Conservation (phyloP, 2,888 invertebrate genomes). For the Ectropis crepuscularia region DNA sequence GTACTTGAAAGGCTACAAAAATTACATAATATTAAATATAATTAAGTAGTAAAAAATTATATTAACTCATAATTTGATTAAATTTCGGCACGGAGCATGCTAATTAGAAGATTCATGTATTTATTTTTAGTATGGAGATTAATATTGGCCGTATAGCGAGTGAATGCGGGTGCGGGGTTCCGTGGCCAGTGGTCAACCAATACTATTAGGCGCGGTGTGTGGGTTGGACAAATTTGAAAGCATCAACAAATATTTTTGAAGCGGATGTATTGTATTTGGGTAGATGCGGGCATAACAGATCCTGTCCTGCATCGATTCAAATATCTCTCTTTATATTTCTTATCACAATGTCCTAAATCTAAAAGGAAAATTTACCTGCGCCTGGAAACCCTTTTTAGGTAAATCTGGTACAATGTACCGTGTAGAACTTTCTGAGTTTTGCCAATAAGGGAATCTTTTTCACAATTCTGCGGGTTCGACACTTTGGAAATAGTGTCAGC, state of each 20-base stretch:
- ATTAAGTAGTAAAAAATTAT: too few species aligned
- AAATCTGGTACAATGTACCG: constrained; percentile 41
- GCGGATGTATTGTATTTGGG: constrained; percentile 50
- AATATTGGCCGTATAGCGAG: background rate
- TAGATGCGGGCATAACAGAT: constrained; percentile 44
- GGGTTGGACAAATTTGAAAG: constrained; percentile 46
- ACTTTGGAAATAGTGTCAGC: constrained; percentile 15
- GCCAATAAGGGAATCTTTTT: constrained; percentile 33
- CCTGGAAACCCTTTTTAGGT: constrained; percentile 37
- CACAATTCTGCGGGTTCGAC: constrained; percentile 16
- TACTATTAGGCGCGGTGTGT: constrained; percentile 24
- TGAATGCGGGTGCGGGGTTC: constrained; percentile 13
- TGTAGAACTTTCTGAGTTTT: constrained; percentile 34
- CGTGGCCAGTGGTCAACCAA: constrained; percentile 13
- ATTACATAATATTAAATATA: too few species aligned
- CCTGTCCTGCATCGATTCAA: constrained; percentile 50
- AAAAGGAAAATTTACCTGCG: constrained; percentile 41
- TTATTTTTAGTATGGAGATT: background rate
- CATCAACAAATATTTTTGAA: constrained; percentile 58
- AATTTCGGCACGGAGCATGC: background rate
- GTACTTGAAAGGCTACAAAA: background rate
- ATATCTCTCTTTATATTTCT: constrained; percentile 34
- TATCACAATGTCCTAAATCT: constrained; percentile 35
- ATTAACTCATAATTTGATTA: too few species aligned
- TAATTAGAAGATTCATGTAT: background rate